A percentile compares a stretch with the other conserved stretches of the same genome.
phyloP scores from a whole-genome alignment of 2,888 invertebrate species.

The Rhingia rostrata region DNA sequence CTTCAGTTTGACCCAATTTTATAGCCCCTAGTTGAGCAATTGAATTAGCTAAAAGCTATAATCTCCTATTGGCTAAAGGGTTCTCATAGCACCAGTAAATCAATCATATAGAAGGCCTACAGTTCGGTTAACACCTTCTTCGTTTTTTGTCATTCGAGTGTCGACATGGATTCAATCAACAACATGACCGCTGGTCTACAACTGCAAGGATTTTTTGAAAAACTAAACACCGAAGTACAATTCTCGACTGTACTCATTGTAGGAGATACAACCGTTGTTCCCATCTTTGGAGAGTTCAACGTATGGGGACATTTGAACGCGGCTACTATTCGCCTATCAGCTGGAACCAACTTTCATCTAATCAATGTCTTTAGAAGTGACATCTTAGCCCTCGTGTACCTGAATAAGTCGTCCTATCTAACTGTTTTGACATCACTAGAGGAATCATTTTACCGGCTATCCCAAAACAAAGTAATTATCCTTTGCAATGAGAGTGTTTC shows the following conservation, averaged over 20 bases:
- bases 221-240: neutral
- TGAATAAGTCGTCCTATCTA: neutral
- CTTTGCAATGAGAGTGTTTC: neutral
- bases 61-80: too few relatives aligned
- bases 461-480: neutral
- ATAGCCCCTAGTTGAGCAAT: too few relatives aligned
- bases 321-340: slow-evolving; percentile 2
- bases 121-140: too few relatives aligned
- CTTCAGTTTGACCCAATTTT: too few relatives aligned
- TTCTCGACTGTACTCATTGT: slow-evolving; percentile 5
- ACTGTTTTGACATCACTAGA: neutral
- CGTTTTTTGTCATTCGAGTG: neutral
- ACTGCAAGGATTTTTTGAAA: neutral
- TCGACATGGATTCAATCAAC: neutral
- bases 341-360: neutral
- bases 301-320: neutral
- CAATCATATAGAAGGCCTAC: too few relatives aligned
- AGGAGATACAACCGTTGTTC: neutral
- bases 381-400: slow-evolving; percentile 4
- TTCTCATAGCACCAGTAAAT: too few relatives aligned
- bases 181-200: neutral
- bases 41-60: too few relatives aligned
- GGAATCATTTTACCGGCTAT: neutral
- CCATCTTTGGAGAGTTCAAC: neutral
- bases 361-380: neutral